phyloP scores from a whole-genome alignment of 2,113 vertebrate species.

The Egretta garzetta region DNA sequence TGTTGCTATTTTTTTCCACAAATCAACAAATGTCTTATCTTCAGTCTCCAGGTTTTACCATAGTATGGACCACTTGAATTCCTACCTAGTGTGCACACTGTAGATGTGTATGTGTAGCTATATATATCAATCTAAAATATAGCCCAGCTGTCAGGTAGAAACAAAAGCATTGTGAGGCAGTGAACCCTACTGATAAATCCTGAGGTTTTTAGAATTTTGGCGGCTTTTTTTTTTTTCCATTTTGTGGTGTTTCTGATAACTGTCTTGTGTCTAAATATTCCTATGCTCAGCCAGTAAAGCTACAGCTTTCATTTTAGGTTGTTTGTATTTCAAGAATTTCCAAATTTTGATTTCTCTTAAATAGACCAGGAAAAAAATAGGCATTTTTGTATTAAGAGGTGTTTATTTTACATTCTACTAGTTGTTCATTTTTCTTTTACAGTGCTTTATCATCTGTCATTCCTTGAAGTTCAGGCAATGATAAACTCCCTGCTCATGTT shows the following conservation, averaged over 20 bases:
- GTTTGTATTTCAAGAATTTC: not conserved
- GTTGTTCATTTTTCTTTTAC: not conserved
- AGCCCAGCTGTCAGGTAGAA: not conserved
- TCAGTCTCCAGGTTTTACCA: not conserved
- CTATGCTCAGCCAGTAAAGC: not conserved
- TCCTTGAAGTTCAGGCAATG: not conserved
- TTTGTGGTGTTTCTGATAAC: not conserved
- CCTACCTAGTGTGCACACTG: too few species aligned
- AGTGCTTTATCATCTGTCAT: not conserved
- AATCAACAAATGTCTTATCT: not conserved
- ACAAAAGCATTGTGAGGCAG: not conserved
- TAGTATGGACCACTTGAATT: not conserved
- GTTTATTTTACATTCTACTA: not conserved
- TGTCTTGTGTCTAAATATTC: not conserved
- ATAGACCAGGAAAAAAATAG: not conserved
- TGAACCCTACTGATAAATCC: not conserved
- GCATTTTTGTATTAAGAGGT: not conserved
- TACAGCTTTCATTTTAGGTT: not conserved
- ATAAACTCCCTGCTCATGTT: not conserved
- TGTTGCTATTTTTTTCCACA: not conserved
- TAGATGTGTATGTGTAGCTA: not conserved
- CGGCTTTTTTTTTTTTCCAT: not conserved
- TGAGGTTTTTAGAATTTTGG: not conserved
- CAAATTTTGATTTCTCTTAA: not conserved
- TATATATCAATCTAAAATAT: not conserved